phyloP scores from a whole-genome alignment of 2,888 invertebrate genomes.

The Ormyrus rosae region DNA sequence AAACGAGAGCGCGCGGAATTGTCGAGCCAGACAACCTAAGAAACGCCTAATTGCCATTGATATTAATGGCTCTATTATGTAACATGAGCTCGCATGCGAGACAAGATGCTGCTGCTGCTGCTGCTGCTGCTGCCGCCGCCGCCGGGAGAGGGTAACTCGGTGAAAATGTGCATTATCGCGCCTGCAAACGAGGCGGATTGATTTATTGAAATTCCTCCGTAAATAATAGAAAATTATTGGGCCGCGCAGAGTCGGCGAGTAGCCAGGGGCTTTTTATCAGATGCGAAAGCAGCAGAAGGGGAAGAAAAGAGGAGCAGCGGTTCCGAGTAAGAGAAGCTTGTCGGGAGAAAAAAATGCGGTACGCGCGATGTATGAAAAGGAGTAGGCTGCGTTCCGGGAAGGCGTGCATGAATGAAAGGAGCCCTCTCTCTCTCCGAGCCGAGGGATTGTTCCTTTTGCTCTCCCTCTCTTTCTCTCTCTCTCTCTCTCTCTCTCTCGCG shows the following conservation, averaged over 20 bases:
- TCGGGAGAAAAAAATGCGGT: background rate
- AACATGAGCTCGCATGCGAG: slow-evolving; percentile 55
- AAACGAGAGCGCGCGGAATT: slow-evolving; percentile 45
- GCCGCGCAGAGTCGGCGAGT: no score
- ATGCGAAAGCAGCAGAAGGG: background rate
- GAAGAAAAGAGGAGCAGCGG: background rate
- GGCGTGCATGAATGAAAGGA: slow-evolving; percentile 71
- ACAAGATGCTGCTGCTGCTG: slow-evolving; percentile 3
- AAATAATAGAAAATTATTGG: background rate
- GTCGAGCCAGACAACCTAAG: slow-evolving; percentile 65
- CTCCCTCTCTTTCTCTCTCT: no score
- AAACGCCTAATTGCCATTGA: slow-evolving; percentile 62
- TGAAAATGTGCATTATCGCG: background rate
- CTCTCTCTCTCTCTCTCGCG: background rate
- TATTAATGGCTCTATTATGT: slow-evolving; percentile 63
- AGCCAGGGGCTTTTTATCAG: background rate
- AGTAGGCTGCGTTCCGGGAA: slow-evolving; percentile 64
- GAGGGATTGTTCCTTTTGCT: slow-evolving; percentile 65
- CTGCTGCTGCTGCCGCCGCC: background rate
- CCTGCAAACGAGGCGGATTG: background rate
- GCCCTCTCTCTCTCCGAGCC: slow-evolving; percentile 60
- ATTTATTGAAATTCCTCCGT: no score
- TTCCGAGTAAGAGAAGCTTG: background rate
- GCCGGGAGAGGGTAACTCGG: background rate
- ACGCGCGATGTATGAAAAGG: no score